phyloP scores from a whole-genome alignment of 2,113 vertebrate species.

The Cryptomyrus ogoouensis region DNA sequence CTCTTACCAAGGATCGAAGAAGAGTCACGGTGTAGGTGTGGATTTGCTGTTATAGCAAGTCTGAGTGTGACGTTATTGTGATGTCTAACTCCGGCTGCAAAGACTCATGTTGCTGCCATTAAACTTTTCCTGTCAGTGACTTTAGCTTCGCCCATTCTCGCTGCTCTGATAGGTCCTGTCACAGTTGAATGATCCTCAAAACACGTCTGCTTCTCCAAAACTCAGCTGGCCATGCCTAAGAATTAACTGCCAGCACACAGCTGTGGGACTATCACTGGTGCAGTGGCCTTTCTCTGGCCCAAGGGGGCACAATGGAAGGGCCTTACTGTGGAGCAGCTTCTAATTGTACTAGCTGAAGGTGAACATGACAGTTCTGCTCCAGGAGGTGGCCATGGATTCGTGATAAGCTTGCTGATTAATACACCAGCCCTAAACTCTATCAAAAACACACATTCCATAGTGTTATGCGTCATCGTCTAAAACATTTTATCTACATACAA shows the following conservation, averaged over 20 bases:
- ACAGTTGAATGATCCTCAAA: not conserved
- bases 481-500: not conserved
- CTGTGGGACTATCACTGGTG: not conserved
- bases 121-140: not conserved
- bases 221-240: not conserved
- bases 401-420: not conserved
- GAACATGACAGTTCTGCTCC: not conserved
- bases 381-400: not conserved
- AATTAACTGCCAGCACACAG: not conserved
- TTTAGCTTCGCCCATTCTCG: not conserved
- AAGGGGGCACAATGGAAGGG: not conserved
- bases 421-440: not conserved
- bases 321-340: not conserved
- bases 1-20: not conserved
- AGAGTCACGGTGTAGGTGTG: not conserved
- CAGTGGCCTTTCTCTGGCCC: not conserved
- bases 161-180: not conserved
- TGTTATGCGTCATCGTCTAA: not conserved
- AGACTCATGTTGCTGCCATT: not conserved
- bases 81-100: not conserved
- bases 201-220: not conserved
- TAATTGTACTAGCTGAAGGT: not conserved
- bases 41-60: not conserved
- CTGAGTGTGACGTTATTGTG: not conserved
- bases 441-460: not conserved